Base-by-base conservation (phyloP, 2,113 vertebrate species). In the Apodemus sylvaticus region DNA sequence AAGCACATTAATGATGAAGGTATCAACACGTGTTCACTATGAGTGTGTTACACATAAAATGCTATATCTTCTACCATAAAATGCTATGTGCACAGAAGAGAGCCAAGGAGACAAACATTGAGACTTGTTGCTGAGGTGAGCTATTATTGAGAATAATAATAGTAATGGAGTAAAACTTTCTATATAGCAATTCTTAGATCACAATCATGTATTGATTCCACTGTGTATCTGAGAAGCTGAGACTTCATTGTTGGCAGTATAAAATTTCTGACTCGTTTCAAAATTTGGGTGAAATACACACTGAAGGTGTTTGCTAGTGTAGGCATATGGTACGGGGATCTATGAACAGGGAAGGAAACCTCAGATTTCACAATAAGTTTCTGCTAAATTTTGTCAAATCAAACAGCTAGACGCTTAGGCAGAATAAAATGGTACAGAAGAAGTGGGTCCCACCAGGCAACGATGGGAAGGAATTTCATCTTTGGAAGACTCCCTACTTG, bases 231-330 rank as follows among this genome's bases (percentile, higher is more conserved):
- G 64, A 96, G 91, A 96, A 95, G 91, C 86, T 93, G 95, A 98
- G 82, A 97, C 82, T 70, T 97, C 96, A 95, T 94, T 94, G 91
- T 96, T 98, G 96, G 93, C 96, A 97, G 93, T 96, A 98, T 93
- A 95, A 98, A 98, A 93, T 96, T 97, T 92, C 76, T 98, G 93
- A 92, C 95, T 96, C 83, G 0, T 97, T 98, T 98, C 97, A 98
- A 98, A 98, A 98, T 94, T 95, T 77, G 97, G 97, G 91, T 94
- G 97, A 98, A 98, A 96, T 94, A 97, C 85, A 97, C 96, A 97
- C 66, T 97, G 95, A 98, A 97, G 96, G 97, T 97, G 98, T 96
- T 95, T 93, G 98, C 98, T 97, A 97, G 93, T 94, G 93, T 95
- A 91, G 97, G 97, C 91, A 97, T 88, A 97, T 93, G 93, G 98